Conservation (phyloP, 2,113 vertebrate genomes). For the Poicephalus meyeri region DNA sequence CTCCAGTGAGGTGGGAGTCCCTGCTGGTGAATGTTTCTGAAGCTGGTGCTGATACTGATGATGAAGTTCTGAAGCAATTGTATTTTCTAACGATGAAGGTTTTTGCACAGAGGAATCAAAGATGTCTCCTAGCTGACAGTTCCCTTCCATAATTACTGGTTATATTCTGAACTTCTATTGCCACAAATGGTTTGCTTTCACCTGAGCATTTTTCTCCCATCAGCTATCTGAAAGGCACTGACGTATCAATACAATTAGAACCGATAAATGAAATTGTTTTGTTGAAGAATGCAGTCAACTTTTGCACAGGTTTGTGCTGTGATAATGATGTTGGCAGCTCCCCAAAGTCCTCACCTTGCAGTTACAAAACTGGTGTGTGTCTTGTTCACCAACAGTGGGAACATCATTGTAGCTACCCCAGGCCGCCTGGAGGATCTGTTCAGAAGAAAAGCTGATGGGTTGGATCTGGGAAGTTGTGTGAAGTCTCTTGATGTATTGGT, state of each 20-base stretch:
- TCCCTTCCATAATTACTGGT: neutral
- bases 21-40: neutral
- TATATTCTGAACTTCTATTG: neutral
- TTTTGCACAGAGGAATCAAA: neutral
- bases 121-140: neutral
- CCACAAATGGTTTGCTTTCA: neutral
- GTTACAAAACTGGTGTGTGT: neutral
- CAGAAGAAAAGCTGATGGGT: conserved; percentile 87
- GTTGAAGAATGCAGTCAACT: neutral
- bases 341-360: accelerated
- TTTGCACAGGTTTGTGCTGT: neutral
- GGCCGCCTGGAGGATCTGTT: conserved; percentile 97
- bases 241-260: neutral
- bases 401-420: conserved; percentile 91
- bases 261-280: neutral
- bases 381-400: conserved; percentile 74
- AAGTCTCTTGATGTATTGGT: conserved; percentile 91
- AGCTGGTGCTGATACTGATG: neutral
- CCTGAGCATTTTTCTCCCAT: neutral
- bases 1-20: neutral
- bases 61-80: neutral
- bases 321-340: accelerated
- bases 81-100: neutral
- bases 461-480: conserved; percentile 85
- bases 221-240: neutral